phyloP scores from a whole-genome alignment of 1,140 invertebrate species.

The Copidosoma floridanum region DNA sequence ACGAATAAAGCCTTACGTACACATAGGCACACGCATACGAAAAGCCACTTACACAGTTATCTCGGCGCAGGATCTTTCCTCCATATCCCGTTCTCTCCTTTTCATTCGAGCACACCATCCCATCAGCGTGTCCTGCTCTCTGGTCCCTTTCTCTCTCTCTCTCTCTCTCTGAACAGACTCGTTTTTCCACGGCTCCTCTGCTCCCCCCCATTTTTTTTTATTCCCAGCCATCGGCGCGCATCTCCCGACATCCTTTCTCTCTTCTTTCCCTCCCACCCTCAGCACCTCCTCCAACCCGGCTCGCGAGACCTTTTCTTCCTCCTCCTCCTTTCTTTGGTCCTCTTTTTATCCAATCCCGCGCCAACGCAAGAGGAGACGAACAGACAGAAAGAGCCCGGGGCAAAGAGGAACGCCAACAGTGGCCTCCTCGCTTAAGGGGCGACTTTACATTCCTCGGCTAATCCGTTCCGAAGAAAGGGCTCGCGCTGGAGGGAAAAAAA shows the following conservation, averaged over 20 bases:
- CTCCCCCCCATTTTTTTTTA: slow-evolving; percentile 12
- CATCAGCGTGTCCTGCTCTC: slow-evolving; percentile 45
- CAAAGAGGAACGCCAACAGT: slow-evolving; percentile 3
- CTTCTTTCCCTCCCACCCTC: neutral
- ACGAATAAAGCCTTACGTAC: slow-evolving; percentile 16
- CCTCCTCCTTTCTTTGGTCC: neutral
- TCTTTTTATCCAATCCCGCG: slow-evolving; percentile 25
- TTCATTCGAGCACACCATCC: too few species aligned
- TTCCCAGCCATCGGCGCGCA: slow-evolving; percentile 22
- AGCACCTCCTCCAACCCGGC: neutral
- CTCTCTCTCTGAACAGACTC: slow-evolving; percentile 23
- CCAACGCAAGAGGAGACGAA: neutral
- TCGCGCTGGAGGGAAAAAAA: neutral
- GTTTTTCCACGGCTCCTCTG: slow-evolving; percentile 25
- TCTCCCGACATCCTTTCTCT: slow-evolving; percentile 22
- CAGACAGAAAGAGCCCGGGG: neutral
- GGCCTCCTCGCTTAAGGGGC: slow-evolving; percentile 13
- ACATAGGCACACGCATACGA: slow-evolving; percentile 27
- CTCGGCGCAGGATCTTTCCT: slow-evolving; percentile 46
- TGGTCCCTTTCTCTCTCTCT: slow-evolving; percentile 27
- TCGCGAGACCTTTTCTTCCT: slow-evolving; percentile 9
- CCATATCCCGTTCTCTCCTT: too few species aligned
- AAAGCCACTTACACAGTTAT: slow-evolving; percentile 54
- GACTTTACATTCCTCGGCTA: slow-evolving; percentile 27
- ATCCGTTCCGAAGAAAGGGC: slow-evolving; percentile 22